Conservation (phyloP, 2,888 invertebrate genomes). For the Scaptodrosophila latifasciaeformis region DNA sequence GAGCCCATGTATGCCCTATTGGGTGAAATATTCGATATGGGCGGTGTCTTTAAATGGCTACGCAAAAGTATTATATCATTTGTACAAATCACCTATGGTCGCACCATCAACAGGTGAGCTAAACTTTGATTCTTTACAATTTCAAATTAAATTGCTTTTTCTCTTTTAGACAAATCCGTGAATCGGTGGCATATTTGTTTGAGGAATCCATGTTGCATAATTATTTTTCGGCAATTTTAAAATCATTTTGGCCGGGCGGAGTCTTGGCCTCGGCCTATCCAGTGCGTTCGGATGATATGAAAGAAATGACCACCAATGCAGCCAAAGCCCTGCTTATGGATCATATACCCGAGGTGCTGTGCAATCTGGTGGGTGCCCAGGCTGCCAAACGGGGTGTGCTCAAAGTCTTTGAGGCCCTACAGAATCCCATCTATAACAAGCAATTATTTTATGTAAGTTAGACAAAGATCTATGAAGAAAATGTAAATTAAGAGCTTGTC, state of each 20-base stretch:
- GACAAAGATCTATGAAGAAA: neutral
- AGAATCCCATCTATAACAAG: slow-evolving; percentile 90
- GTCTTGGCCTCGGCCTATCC: slow-evolving; percentile 78
- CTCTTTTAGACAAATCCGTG: slow-evolving; percentile 84
- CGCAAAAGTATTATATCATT: slow-evolving; percentile 91
- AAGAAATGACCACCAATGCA: slow-evolving; percentile 81
- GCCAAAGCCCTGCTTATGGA: slow-evolving; percentile 80
- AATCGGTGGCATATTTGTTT: slow-evolving; percentile 89
- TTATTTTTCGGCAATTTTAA: slow-evolving; percentile 87
- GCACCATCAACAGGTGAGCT: slow-evolving; percentile 87
- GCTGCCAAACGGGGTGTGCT: slow-evolving; percentile 88
- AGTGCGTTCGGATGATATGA: slow-evolving; percentile 79
- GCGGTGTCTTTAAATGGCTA: slow-evolving; percentile 91
- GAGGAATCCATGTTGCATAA: slow-evolving; percentile 94
- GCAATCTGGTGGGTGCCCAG: slow-evolving; percentile 89
- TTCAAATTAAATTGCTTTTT: neutral
- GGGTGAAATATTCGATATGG: slow-evolving; percentile 92
- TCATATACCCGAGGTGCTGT: slow-evolving; percentile 86
- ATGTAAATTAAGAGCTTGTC: neutral
- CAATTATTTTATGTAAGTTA: slow-evolving; percentile 88
- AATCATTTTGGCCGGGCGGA: slow-evolving; percentile 94
- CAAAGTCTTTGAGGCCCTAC: slow-evolving; percentile 90
- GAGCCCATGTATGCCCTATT: slow-evolving; percentile 91
- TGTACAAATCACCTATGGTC: slow-evolving; percentile 93
- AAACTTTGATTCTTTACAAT: neutral